Evolutionary conservation across 2,113 vertebrate species (phyloP).

Genomic region (Lota lota): DNA sequence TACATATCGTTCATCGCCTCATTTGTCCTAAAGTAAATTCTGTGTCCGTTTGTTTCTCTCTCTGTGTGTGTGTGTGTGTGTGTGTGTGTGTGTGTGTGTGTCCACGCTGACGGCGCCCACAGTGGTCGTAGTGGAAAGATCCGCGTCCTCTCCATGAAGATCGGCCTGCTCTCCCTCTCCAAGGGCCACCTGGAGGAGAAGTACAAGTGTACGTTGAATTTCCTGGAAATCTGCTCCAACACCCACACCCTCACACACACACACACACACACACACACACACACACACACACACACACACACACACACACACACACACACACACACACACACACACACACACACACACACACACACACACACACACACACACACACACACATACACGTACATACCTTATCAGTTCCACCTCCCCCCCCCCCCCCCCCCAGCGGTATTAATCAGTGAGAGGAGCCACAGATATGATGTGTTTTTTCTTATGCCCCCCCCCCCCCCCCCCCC

Average conservation of each 20-base stretch:
- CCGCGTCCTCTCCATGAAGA: conserved; percentile 92
- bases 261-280: background rate
- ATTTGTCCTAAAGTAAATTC: too few species aligned
- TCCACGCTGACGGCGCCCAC: conserved; percentile 5
- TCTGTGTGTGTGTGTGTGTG: too few species aligned
- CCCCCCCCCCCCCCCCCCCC: conserved; percentile 5
- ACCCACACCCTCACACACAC: background rate
- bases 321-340: background rate
- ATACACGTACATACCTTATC: background rate
- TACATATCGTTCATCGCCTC: too few species aligned
- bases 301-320: too few species aligned
- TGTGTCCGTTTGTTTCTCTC: too few species aligned
- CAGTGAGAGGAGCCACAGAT: too few species aligned
- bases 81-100: conserved; percentile 4
- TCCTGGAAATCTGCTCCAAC: conserved; percentile 6
- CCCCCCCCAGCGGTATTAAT: too few species aligned
- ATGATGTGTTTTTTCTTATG: too few species aligned
- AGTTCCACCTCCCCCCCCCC: background rate
- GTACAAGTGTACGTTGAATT: conserved; percentile 87
- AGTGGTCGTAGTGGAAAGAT: conserved; percentile 96
- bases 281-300: conserved; percentile 7
- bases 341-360: background rate
- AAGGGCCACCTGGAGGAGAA: conserved; percentile 97
- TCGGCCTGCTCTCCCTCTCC: conserved; percentile 91
- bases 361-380: background rate